Percentiles rank a stretch among this genome's conserved stretches.
Evolutionary conservation across 1,140 invertebrate species (phyloP).

Genomic region (Monochamus saltuarius): DNA sequence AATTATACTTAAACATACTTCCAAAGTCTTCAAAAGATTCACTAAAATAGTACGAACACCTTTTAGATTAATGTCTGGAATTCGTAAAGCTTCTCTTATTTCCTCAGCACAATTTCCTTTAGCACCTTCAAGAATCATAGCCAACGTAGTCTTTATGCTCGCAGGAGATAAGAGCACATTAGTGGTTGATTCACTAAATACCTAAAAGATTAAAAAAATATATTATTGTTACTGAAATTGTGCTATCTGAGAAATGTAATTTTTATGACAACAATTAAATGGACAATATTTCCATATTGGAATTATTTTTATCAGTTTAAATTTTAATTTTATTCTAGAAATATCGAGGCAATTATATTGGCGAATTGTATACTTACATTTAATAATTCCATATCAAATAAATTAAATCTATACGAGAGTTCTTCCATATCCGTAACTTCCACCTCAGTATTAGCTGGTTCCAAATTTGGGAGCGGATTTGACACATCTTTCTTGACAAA

Average conservation of each 20-base stretch:
- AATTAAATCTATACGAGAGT: conserved; percentile 35
- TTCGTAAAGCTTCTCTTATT: conserved; percentile 59
- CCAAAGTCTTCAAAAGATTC: conserved; percentile 54
- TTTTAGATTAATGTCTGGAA: conserved; percentile 54
- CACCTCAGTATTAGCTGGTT: conserved; percentile 8
- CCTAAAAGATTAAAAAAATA: conserved; percentile 32
- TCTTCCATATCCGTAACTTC: conserved; percentile 13
- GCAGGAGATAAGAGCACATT: conserved; percentile 70
- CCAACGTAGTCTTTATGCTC: conserved; percentile 65
- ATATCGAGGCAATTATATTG: background rate
- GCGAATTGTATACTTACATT: conserved; percentile 29
- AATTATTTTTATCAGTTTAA: conserved; percentile 1
- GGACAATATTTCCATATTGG: background rate
- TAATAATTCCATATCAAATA: conserved; percentile 45
- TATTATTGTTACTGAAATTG: conserved; percentile 10
- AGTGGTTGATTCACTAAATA: conserved; percentile 47
- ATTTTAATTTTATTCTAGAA: no score
- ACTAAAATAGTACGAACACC: conserved; percentile 52
- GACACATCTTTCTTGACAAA: no score
- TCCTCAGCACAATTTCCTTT: conserved; percentile 59
- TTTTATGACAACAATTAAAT: no score
- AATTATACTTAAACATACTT: conserved; percentile 50
- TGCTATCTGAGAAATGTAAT: no score
- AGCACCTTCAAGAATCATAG: conserved; percentile 65
- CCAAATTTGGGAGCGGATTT: background rate